These are phyloP conservation scores for Mugil cephalus DNA, from an alignment of 2,113 vertebrate species.

Conservation along the genomic window DNA sequence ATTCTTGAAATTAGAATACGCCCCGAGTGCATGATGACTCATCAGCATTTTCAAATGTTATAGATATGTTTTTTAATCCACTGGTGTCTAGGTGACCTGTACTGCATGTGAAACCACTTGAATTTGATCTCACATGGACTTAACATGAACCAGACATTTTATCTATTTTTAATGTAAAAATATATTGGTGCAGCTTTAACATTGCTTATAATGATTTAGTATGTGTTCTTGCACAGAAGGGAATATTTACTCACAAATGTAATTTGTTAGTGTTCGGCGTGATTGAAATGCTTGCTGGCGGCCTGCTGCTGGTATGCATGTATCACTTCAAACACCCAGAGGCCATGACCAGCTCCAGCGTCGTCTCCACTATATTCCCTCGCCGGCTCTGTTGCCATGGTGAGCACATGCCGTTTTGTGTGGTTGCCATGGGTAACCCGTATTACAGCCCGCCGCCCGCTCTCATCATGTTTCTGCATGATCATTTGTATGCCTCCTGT, in stretches of 20 bases:
- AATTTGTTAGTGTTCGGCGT: slow-evolving; percentile 3
- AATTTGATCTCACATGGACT: no score
- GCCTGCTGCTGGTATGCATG: slow-evolving; percentile 32
- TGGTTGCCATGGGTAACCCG: slow-evolving; percentile 76
- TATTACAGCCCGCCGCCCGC: slow-evolving; percentile 67
- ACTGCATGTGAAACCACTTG: no score
- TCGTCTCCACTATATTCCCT: slow-evolving; percentile 59
- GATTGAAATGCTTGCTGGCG: slow-evolving; percentile 30
- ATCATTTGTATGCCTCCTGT: slow-evolving; percentile 73
- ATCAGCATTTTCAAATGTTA: no score
- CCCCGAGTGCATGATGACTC: no score
- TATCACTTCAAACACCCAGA: slow-evolving; percentile 66
- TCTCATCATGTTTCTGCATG: slow-evolving; percentile 72
- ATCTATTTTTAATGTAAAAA: not conserved
- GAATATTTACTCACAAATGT: not conserved
- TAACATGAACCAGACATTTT: not conserved
- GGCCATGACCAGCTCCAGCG: slow-evolving; percentile 52
- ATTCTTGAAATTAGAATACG: no score
- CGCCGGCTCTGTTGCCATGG: slow-evolving; percentile 79
- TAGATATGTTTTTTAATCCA: no score
- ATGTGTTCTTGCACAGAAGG: no score
- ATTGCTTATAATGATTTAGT: no score
- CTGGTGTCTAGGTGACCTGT: no score
- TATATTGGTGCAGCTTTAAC: not conserved
- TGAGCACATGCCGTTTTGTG: slow-evolving; percentile 79